Evolutionary conservation across 1,140 invertebrate genomes (phyloP).

Genomic region (Sminthurides bifidus): DNA sequence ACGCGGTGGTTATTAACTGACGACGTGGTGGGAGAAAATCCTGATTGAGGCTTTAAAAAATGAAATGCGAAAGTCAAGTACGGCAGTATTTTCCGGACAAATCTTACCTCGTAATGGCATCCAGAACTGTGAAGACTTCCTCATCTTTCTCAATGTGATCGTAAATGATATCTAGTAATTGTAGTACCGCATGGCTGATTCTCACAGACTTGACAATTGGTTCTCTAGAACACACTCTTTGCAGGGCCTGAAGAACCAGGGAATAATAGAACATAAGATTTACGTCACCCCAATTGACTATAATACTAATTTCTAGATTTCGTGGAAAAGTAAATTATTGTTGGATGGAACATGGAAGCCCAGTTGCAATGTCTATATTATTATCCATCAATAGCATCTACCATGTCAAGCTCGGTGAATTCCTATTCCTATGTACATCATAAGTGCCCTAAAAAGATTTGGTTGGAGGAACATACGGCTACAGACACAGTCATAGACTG

Average conservation of each 20-base stretch:
- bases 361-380: too few species aligned
- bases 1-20: not conserved
- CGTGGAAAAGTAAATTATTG: not conserved
- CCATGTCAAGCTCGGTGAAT: too few species aligned
- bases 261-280: not conserved
- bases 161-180: conserved; percentile 74
- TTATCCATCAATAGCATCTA: too few species aligned
- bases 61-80: too few species aligned
- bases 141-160: conserved; percentile 41
- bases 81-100: too few species aligned
- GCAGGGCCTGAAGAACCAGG: conserved; percentile 55
- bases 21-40: not conserved
- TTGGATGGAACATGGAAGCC: not conserved
- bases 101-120: conserved; percentile 28
- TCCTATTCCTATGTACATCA: too few species aligned
- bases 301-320: not conserved
- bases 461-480: too few species aligned
- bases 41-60: not conserved
- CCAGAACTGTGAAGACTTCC: conserved; percentile 16
- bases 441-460: too few species aligned
- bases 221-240: conserved; percentile 67
- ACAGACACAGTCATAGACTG: too few species aligned
- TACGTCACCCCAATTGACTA: not conserved
- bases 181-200: conserved; percentile 79
- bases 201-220: conserved; percentile 61